Conservation (phyloP, 2,888 invertebrate species). For the Erynnis tages region DNA sequence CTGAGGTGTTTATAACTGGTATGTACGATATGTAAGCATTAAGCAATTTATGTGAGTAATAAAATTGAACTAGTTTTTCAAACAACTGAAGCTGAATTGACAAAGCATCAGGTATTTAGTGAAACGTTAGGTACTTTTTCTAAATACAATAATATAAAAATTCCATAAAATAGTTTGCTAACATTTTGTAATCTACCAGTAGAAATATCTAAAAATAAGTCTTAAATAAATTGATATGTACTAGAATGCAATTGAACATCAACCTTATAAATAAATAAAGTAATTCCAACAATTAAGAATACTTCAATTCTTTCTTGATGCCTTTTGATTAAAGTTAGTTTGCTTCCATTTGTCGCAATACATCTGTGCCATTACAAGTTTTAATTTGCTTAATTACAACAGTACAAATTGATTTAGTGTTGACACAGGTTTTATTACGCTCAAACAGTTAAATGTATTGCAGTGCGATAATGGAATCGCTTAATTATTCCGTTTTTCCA, state of each 20-base stretch:
- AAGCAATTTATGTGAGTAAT: too few species aligned
- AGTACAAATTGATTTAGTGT: slow-evolving; percentile 14
- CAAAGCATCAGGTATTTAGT: too few species aligned
- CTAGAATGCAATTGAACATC: background rate
- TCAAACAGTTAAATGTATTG: slow-evolving; percentile 6
- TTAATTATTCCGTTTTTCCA: slow-evolving; percentile 23
- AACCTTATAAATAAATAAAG: background rate
- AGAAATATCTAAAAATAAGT: too few species aligned
- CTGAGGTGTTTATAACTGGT: too few species aligned
- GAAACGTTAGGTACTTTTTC: too few species aligned
- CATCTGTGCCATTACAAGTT: slow-evolving; percentile 7
- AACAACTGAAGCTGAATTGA: too few species aligned
- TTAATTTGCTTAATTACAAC: slow-evolving; percentile 20
- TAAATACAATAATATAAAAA: too few species aligned
- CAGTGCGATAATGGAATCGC: slow-evolving; percentile 19
- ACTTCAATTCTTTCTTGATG: slow-evolving; percentile 6
- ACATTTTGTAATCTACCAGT: too few species aligned
- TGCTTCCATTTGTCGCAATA: slow-evolving; percentile 15
- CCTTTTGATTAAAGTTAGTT: slow-evolving; percentile 4
- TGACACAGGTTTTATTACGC: slow-evolving; percentile 11
- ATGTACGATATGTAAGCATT: too few species aligned
- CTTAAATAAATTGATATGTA: too few species aligned
- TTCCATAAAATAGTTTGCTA: too few species aligned
- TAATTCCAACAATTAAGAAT: slow-evolving; percentile 6
- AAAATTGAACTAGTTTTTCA: too few species aligned